A percentile compares a stretch with the other conserved stretches of the same genome.
These are phyloP conservation scores for Nemotelus pantherinus DNA, from an alignment of 2,888 invertebrate species.

Conservation along the genomic window DNA sequence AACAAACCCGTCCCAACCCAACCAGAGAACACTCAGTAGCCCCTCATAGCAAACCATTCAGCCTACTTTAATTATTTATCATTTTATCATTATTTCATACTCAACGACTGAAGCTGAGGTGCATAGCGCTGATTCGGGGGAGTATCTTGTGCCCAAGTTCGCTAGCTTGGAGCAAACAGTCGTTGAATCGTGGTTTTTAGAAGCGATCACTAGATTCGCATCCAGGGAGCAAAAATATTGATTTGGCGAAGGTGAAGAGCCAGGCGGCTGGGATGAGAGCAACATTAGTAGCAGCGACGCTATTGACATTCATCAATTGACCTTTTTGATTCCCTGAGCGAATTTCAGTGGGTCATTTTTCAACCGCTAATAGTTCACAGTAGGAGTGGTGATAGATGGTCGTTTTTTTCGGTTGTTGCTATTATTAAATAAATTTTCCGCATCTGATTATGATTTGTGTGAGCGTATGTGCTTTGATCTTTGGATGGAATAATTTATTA, in stretches of 20 bases:
- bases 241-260: background rate
- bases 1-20: too few species aligned
- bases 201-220: background rate
- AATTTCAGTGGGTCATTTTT: conserved; percentile 33
- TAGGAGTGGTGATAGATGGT: too few species aligned
- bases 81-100: background rate
- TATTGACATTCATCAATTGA: conserved; percentile 43
- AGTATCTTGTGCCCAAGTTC: background rate
- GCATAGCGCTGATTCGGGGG: conserved; percentile 2
- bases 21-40: background rate
- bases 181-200: background rate
- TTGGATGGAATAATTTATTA: too few species aligned
- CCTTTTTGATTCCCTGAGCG: conserved; percentile 30
- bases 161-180: background rate
- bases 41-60: background rate
- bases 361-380: conserved; percentile 20
- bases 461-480: background rate
- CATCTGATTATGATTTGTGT: conserved; percentile 3
- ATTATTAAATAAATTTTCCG: background rate
- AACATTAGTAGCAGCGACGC: background rate
- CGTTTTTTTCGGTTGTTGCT: background rate
- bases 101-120: background rate
- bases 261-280: background rate
- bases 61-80: conserved; percentile 33
- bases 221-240: too few species aligned